phyloP scores from a whole-genome alignment of 2,797 vertebrate genomes.

The Cyprinodon diabolis region DNA sequence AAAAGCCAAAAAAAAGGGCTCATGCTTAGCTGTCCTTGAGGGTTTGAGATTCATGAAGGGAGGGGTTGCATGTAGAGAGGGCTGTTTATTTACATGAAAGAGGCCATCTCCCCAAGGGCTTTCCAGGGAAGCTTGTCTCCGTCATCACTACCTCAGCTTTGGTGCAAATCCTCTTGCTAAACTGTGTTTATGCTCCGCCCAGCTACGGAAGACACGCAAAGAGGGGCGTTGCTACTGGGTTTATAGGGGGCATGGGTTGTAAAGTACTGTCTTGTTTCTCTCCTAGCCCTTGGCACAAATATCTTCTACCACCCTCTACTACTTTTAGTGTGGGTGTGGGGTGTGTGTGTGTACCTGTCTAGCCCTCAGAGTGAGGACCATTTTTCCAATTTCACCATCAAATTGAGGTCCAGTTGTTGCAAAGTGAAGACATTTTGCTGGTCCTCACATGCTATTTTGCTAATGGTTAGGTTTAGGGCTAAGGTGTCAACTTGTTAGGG shows the following conservation, averaged over 20 bases:
- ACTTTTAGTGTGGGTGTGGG: not conserved
- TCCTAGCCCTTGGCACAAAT: conserved; percentile 59
- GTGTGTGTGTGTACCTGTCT: too few relatives aligned
- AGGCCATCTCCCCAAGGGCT: conserved; percentile 63
- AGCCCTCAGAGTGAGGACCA: too few relatives aligned
- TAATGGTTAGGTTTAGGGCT: not conserved
- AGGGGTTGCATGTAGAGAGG: conserved; percentile 69
- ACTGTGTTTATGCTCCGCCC: conserved; percentile 56
- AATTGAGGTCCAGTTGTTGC: too few relatives aligned
- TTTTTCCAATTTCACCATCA: too few relatives aligned
- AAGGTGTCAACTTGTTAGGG: not conserved
- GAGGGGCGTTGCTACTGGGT: conserved; percentile 4
- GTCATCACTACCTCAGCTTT: conserved; percentile 69
- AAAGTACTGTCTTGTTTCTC: conserved; percentile 35
- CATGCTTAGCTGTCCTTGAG: conserved; percentile 69
- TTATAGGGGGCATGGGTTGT: conserved; percentile 20
- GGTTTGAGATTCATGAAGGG: conserved; percentile 64
- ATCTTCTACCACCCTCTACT: conserved; percentile 45
- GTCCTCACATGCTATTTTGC: too few relatives aligned
- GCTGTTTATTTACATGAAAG: conserved; percentile 79
- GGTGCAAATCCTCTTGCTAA: conserved; percentile 52
- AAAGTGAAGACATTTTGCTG: too few relatives aligned
- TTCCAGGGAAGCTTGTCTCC: conserved; percentile 64
- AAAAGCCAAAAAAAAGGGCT: conserved; percentile 27
- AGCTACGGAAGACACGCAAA: conserved; percentile 44